These are phyloP conservation scores for Furcula furcula DNA, from an alignment of 2,888 invertebrate species.

Conservation along the genomic window DNA sequence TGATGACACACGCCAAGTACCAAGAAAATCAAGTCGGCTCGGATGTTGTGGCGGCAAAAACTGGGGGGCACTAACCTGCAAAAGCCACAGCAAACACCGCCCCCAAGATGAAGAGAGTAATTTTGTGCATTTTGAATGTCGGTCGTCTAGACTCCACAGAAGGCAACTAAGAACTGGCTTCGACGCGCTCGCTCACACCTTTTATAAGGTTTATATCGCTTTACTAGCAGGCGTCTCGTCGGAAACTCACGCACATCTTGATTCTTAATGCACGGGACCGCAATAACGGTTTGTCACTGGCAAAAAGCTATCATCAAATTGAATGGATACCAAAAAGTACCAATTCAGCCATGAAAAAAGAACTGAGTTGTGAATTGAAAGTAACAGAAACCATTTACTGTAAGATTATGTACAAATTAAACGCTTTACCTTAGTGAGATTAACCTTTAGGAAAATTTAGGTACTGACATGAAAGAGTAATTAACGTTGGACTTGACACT, in stretches of 20 bases:
- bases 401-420: no score
- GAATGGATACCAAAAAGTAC: constrained; percentile 35
- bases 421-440: no score
- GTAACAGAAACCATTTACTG: constrained; percentile 10
- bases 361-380: constrained; percentile 14
- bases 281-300: constrained; percentile 57
- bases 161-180: constrained; percentile 61
- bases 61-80: constrained; percentile 75
- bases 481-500: no score
- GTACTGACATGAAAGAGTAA: no score
- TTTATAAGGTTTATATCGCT: constrained; percentile 55
- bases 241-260: constrained; percentile 48
- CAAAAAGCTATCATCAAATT: constrained; percentile 52
- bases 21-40: constrained; percentile 37
- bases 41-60: constrained; percentile 52
- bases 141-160: constrained; percentile 51
- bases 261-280: constrained; percentile 41
- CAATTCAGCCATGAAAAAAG: constrained; percentile 25
- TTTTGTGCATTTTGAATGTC: constrained; percentile 62
- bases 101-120: constrained; percentile 57
- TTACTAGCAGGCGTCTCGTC: constrained; percentile 37
- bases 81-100: constrained; percentile 60
- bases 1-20: constrained; percentile 37
- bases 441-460: no score
- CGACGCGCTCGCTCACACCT: constrained; percentile 41